Percentiles rank a stretch among this genome's conserved stretches.
phyloP scores from a whole-genome alignment of 2,797 vertebrate genomes.

The Delichon dasypus region DNA sequence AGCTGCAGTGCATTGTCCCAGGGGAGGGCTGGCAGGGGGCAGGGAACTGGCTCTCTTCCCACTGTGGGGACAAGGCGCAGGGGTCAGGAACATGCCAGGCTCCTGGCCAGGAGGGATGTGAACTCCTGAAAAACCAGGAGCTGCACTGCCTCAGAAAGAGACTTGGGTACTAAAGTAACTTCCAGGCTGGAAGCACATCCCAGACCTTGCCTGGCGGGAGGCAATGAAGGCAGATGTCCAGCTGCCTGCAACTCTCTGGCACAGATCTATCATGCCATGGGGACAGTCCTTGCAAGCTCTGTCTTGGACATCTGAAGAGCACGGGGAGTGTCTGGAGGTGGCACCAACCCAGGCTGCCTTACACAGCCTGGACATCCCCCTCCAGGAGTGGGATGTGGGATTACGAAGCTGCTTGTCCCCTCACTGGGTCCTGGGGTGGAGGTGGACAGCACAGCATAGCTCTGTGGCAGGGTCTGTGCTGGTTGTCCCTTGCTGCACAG shows the following conservation, averaged over 20 bases:
- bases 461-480: not conserved
- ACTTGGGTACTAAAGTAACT: not conserved
- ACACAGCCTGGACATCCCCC: not conserved
- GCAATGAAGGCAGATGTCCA: accelerated
- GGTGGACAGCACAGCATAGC: accelerated
- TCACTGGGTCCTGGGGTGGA: not conserved
- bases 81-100: not conserved
- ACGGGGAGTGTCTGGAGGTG: accelerated
- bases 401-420: not conserved
- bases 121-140: not conserved
- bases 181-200: not conserved
- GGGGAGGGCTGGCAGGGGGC: not conserved
- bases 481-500: accelerated
- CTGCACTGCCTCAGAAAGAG: not conserved
- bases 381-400: accelerated
- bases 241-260: not conserved
- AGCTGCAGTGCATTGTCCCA: not conserved
- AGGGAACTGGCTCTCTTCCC: not conserved
- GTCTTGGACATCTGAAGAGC: not conserved
- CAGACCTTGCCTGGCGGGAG: accelerated
- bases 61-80: accelerated
- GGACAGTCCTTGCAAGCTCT: not conserved
- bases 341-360: accelerated
- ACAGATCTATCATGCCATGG: accelerated
- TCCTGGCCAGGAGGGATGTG: not conserved